Percentiles rank a stretch among this genome's conserved stretches.
phyloP scores from a whole-genome alignment of 2,888 invertebrate genomes.

The Tetanocera ferruginea region DNA sequence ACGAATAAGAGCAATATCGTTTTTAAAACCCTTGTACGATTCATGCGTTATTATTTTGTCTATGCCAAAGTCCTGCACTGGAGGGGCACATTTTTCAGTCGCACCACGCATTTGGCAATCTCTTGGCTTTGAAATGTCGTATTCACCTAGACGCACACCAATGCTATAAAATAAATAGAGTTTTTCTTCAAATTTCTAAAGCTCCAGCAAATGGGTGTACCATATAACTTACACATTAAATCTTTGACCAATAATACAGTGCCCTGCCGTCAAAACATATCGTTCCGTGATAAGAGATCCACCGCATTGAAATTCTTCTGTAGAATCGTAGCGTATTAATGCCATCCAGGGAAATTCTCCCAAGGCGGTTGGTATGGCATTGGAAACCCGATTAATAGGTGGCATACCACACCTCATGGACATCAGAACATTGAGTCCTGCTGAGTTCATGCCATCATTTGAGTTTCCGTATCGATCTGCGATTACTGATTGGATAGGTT shows the following conservation, averaged over 20 bases:
- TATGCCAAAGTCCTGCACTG: constrained; percentile 66
- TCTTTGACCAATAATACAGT: constrained; percentile 53
- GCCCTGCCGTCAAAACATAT: constrained; percentile 65
- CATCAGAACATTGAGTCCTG: constrained; percentile 53
- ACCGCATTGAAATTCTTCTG: constrained; percentile 64
- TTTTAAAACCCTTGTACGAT: constrained; percentile 68
- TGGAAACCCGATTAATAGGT: constrained; percentile 73
- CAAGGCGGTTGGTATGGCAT: constrained; percentile 75
- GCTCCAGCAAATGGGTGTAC: background rate
- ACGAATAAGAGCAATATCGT: constrained; percentile 75
- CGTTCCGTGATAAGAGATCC: constrained; percentile 61
- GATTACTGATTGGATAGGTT: background rate
- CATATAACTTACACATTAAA: constrained; percentile 54
- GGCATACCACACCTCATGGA: constrained; percentile 72
- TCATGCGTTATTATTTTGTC: constrained; percentile 70
- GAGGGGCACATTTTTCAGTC: constrained; percentile 62
- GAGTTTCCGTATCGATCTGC: background rate
- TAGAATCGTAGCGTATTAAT: constrained; percentile 73
- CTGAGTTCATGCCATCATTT: constrained; percentile 1
- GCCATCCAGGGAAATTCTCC: constrained; percentile 85
- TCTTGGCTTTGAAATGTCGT: constrained; percentile 57
- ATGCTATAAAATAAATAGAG: constrained; percentile 51
- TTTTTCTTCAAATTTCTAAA: background rate
- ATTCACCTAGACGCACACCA: constrained; percentile 69
- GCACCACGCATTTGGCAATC: constrained; percentile 61